Evolutionary conservation across 2,113 vertebrate genomes (phyloP).

Genomic region (Paradisaea rubra): DNA sequence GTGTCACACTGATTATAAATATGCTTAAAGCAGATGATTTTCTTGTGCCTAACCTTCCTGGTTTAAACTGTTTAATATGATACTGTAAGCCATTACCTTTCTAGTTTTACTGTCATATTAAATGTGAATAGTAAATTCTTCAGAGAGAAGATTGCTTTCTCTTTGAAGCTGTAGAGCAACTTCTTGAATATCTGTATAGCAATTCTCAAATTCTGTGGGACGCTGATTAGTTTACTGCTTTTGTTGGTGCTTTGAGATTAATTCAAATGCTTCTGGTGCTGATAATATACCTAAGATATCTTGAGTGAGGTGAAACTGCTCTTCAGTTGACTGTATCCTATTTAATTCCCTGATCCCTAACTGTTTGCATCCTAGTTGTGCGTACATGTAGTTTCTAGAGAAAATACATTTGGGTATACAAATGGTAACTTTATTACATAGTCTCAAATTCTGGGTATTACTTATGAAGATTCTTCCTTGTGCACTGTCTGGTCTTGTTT

Average conservation of each 20-base stretch:
- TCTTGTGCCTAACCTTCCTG: not conserved
- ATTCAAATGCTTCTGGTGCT: not conserved
- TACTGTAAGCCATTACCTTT: not conserved
- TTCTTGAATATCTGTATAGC: not conserved
- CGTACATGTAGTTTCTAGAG: not conserved
- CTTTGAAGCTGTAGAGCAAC: not conserved
- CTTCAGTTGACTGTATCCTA: accelerated
- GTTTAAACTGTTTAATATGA: not conserved
- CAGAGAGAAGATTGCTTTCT: not conserved
- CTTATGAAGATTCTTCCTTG: not conserved
- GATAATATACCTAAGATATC: not conserved
- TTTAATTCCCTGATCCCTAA: not conserved
- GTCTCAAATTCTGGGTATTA: not conserved
- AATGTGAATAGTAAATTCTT: not conserved
- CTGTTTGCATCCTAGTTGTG: not conserved
- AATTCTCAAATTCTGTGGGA: not conserved
- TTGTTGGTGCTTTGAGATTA: not conserved
- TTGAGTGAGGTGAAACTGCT: not conserved
- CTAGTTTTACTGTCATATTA: not conserved
- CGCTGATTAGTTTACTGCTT: not conserved
- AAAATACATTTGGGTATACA: not conserved
- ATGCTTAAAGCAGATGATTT: not conserved
- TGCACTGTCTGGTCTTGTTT: not conserved
- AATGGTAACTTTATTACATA: not conserved
- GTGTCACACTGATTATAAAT: not conserved